Evolutionary conservation across 2,113 vertebrate species (phyloP).

Genomic region (Pontoporia blainvillei): DNA sequence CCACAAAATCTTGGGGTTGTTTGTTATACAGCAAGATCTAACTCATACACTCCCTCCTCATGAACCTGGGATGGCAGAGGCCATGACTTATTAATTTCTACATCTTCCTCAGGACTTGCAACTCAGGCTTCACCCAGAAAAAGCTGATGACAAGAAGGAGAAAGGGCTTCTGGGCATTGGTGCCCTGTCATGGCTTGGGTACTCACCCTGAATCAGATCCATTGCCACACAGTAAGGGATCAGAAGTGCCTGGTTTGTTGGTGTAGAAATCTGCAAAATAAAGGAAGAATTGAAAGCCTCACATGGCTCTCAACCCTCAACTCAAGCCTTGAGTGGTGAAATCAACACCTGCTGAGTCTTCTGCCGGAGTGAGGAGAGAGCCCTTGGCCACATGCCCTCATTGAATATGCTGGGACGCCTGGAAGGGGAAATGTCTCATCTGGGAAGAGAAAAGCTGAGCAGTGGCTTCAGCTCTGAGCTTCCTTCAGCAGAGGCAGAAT

Average conservation of each 20-base stretch:
- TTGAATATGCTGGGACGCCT: background rate
- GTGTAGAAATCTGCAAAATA: constrained; percentile 81
- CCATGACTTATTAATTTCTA: background rate
- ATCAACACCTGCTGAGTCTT: background rate
- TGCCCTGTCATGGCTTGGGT: background rate
- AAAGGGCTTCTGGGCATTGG: background rate
- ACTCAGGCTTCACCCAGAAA: background rate
- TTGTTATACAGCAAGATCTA: background rate
- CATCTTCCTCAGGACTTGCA: background rate
- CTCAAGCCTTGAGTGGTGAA: background rate
- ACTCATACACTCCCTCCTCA: background rate
- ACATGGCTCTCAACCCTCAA: background rate
- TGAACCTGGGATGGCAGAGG: background rate
- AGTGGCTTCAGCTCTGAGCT: background rate
- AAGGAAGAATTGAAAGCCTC: background rate
- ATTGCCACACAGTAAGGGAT: constrained; percentile 91
- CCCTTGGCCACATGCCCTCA: fast-evolving
- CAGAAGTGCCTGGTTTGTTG: constrained; percentile 83
- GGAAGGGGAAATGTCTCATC: background rate
- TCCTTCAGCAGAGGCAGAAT: background rate
- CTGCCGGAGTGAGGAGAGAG: background rate
- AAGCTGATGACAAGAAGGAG: background rate
- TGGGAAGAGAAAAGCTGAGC: background rate
- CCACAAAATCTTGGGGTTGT: background rate
- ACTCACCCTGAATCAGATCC: constrained; percentile 91